Conservation (phyloP, 2,888 invertebrate species). For the Lottia gigantea region DNA sequence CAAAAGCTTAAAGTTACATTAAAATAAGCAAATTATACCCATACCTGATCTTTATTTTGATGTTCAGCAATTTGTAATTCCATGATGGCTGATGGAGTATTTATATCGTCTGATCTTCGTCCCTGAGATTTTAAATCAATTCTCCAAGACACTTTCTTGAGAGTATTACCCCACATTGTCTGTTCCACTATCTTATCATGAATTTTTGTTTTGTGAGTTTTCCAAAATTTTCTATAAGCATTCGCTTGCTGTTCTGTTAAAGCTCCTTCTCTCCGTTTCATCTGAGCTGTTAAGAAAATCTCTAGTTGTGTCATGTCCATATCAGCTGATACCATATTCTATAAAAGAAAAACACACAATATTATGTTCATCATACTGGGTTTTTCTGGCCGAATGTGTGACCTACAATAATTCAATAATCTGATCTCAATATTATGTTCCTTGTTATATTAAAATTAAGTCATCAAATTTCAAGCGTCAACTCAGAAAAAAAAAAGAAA, state of each 20-base stretch:
- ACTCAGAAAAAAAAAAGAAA: too few relatives aligned
- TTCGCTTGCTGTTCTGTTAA: constrained; percentile 62
- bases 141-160: constrained; percentile 62
- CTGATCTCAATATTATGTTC: too few relatives aligned
- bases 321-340: constrained; percentile 64
- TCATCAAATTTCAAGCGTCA: too few relatives aligned
- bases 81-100: constrained; percentile 73
- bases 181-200: constrained; percentile 58
- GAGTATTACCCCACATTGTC: constrained; percentile 59
- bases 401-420: too few relatives aligned
- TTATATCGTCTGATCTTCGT: constrained; percentile 81
- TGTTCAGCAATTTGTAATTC: constrained; percentile 77
- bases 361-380: too few relatives aligned
- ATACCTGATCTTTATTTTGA: constrained; percentile 30
- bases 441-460: too few relatives aligned
- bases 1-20: too few relatives aligned
- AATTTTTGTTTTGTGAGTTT: constrained; percentile 59
- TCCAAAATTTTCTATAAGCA: constrained; percentile 63
- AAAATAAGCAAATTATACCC: background rate
- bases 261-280: constrained; percentile 57
- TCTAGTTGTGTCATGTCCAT: constrained; percentile 66
- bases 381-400: too few relatives aligned
- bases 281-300: constrained; percentile 63
- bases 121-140: constrained; percentile 74
- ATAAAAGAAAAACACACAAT: constrained; percentile 25